Evolutionary conservation across 2,797 vertebrate genomes (phyloP).

Genomic region (Sebastes cheni): DNA sequence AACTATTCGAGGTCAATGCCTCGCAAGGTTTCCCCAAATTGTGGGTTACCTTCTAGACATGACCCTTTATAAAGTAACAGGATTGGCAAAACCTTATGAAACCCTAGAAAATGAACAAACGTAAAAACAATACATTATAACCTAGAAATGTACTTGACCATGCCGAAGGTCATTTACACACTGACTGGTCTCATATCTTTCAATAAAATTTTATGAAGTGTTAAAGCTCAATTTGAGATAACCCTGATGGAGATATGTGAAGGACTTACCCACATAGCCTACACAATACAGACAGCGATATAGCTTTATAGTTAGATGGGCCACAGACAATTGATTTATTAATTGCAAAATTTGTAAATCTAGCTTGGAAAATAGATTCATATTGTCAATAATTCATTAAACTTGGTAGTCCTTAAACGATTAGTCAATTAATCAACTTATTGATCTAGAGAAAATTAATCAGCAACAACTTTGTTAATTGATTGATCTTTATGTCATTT

Average conservation of each 20-base stretch:
- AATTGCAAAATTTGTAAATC: neutral
- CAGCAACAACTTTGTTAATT: neutral
- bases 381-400: neutral
- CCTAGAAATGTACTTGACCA: too few relatives aligned
- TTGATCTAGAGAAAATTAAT: too few relatives aligned
- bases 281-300: too few relatives aligned
- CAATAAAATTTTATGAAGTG: neutral
- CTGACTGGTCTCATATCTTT: neutral
- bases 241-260: neutral
- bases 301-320: neutral
- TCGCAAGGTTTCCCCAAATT: too few relatives aligned
- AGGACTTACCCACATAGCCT: too few relatives aligned
- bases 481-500: neutral
- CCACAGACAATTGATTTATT: neutral
- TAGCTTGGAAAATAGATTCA: neutral
- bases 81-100: too few relatives aligned
- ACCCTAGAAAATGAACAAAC: too few relatives aligned
- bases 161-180: too few relatives aligned
- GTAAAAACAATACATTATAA: too few relatives aligned
- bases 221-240: neutral
- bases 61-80: too few relatives aligned
- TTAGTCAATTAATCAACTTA: neutral
- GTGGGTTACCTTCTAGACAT: too few relatives aligned
- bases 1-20: too few relatives aligned
- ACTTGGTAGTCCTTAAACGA: neutral